Percentiles rank a stretch among this genome's conserved stretches.
Conservation (phyloP, 2,113 vertebrate species). For the Nesogale talazaci region DNA sequence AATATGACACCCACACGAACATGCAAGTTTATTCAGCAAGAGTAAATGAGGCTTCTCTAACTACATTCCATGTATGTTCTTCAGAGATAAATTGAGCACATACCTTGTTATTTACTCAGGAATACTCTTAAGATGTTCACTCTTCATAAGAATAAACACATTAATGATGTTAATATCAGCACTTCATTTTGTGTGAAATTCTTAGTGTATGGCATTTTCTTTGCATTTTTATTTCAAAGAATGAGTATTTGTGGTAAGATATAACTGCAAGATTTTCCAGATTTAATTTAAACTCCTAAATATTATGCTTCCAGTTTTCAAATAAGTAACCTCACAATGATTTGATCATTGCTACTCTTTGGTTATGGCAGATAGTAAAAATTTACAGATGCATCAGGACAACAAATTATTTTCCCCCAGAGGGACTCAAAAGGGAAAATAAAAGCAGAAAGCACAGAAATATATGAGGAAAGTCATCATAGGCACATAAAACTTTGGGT, state of each 20-base stretch:
- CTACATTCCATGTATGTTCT: neutral
- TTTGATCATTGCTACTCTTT: neutral
- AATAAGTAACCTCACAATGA: conserved; percentile 36
- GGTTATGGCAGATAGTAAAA: neutral
- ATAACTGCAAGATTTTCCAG: conserved; percentile 38
- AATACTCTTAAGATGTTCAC: conserved; percentile 58
- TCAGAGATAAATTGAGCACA: conserved; percentile 37
- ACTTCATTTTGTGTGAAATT: conserved; percentile 51
- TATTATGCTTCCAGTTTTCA: conserved; percentile 34
- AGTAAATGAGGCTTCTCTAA: conserved; percentile 23
- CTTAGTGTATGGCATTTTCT: conserved; percentile 43
- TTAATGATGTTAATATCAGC: conserved; percentile 58
- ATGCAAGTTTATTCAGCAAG: conserved; percentile 45
- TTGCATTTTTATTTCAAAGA: conserved; percentile 51
- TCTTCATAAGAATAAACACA: conserved; percentile 64
- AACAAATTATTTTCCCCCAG: neutral
- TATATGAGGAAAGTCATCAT: neutral
- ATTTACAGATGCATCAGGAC: neutral
- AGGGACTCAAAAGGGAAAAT: conserved; percentile 15
- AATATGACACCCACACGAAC: conserved; percentile 58
- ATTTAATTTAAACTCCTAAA: conserved; percentile 62
- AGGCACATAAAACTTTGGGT: conserved; percentile 42
- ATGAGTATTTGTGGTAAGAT: conserved; percentile 50
- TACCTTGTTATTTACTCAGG: conserved; percentile 61
- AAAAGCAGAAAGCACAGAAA: neutral